phyloP scores from a whole-genome alignment of 2,888 invertebrate genomes.

The Trissolcus japonicus region DNA sequence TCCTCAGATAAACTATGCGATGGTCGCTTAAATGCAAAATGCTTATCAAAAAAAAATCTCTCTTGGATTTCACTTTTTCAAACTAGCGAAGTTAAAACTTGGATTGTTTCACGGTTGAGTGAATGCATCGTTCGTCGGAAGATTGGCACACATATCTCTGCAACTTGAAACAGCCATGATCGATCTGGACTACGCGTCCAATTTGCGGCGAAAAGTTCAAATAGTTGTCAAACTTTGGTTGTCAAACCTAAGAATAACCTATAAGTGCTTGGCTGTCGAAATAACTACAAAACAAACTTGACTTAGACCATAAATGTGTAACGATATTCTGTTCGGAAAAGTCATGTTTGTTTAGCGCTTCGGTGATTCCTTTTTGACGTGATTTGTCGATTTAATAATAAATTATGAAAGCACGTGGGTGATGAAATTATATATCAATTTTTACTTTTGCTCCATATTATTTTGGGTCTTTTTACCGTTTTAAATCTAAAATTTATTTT shows the following conservation, averaged over 20 bases:
- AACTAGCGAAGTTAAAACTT: constrained; percentile 48
- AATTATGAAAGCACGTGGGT: constrained; percentile 26
- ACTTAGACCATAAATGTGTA: constrained; percentile 54
- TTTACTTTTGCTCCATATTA: no score
- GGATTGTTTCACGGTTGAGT: constrained; percentile 43
- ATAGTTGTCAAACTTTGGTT: constrained; percentile 59
- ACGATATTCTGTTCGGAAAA: constrained; percentile 51
- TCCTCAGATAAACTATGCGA: constrained; percentile 18
- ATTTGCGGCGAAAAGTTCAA: constrained; percentile 54
- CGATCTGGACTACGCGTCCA: constrained; percentile 34
- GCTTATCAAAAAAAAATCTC: constrained; percentile 26
- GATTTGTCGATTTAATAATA: constrained; percentile 51
- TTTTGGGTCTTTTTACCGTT: no score
- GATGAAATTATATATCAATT: constrained; percentile 27
- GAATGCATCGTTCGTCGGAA: constrained; percentile 40
- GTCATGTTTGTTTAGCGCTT: constrained; percentile 19
- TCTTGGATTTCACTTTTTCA: constrained; percentile 36
- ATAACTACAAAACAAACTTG: constrained; percentile 55
- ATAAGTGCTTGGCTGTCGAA: constrained; percentile 43
- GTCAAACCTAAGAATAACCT: constrained; percentile 54
- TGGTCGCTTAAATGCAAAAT: constrained; percentile 20
- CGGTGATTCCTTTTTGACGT: constrained; percentile 44
- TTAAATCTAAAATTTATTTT: not conserved
- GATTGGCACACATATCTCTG: constrained; percentile 35
- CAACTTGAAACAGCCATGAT: constrained; percentile 46